Conservation (phyloP, 2,888 invertebrate genomes). For the Chorisops tibialis region DNA sequence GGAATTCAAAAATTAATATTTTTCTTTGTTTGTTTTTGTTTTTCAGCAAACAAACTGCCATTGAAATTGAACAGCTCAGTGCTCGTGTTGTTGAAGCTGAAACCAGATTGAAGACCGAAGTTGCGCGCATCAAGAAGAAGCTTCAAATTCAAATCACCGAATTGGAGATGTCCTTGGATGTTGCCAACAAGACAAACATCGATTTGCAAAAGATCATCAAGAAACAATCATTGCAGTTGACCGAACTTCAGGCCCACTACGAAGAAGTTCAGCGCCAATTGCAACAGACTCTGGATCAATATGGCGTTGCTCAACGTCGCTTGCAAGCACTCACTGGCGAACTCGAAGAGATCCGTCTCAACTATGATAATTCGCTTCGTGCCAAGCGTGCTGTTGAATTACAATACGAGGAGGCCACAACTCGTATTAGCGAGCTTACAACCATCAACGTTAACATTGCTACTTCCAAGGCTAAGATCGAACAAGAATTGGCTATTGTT, state of each 20-base stretch:
- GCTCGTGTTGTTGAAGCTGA: constrained; percentile 95
- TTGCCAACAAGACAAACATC: constrained; percentile 97
- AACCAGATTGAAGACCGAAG: constrained; percentile 92
- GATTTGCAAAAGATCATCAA: constrained; percentile 97
- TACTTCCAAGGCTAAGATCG: constrained; percentile 90
- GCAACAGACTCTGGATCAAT: constrained; percentile 91
- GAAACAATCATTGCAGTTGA: constrained; percentile 89
- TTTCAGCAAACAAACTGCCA: constrained; percentile 89
- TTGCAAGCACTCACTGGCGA: constrained; percentile 89
- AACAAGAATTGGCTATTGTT: constrained; percentile 86
- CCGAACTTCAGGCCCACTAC: constrained; percentile 91
- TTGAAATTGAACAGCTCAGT: constrained; percentile 94
- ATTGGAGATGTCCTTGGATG: constrained; percentile 92
- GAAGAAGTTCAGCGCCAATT: constrained; percentile 95
- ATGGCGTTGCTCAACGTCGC: constrained; percentile 85
- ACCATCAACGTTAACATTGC: constrained; percentile 94
- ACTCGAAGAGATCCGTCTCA: constrained; percentile 92
- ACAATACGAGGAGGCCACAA: constrained; percentile 84
- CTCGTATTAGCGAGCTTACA: constrained; percentile 90
- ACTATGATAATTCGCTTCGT: constrained; percentile 88
- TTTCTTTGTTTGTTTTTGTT: too few species aligned
- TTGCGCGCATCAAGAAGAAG: constrained; percentile 98
- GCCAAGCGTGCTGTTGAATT: constrained; percentile 87
- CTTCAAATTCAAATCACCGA: constrained; percentile 96
- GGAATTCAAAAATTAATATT: too few species aligned